Evolutionary conservation across 2,113 vertebrate genomes (phyloP).

Genomic region (cattle (Bos taurus)): DNA sequence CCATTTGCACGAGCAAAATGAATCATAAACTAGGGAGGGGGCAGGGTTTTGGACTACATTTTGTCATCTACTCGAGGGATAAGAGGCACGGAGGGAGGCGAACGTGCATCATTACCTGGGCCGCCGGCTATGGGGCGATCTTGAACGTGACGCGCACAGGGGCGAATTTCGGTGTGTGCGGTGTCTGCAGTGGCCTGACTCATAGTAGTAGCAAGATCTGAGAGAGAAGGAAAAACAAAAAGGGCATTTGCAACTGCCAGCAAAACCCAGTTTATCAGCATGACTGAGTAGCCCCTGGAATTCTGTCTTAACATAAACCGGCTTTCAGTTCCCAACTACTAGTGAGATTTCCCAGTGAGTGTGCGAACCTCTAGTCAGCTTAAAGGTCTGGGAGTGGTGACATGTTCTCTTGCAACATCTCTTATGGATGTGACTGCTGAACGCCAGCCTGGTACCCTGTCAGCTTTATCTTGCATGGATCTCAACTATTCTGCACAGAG

Average conservation of each 20-base stretch:
- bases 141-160: conserved; percentile 82
- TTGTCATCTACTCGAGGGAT: neutral
- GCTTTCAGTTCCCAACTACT: conserved; percentile 44
- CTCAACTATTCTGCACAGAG: conserved; percentile 45
- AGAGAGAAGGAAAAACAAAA: conserved; percentile 57
- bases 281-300: neutral
- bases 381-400: conserved; percentile 27
- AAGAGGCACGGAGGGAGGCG: neutral
- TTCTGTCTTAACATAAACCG: neutral
- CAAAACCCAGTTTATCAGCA: neutral
- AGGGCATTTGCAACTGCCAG: conserved; percentile 50
- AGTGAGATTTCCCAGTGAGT: conserved; percentile 51
- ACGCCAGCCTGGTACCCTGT: conserved; percentile 26
- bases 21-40: conserved; percentile 34
- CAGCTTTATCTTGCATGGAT: conserved; percentile 66
- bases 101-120: conserved; percentile 86
- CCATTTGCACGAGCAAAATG: conserved; percentile 39
- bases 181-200: conserved; percentile 88
- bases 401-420: conserved; percentile 30
- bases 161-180: conserved; percentile 87
- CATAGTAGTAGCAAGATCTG: conserved; percentile 92
- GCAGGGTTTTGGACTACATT: neutral
- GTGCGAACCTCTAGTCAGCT: conserved; percentile 41
- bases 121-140: conserved; percentile 89
- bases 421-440: conserved; percentile 65